Evolutionary conservation across 2,113 vertebrate genomes (phyloP).

Genomic region (Odocoileus hemionus): DNA sequence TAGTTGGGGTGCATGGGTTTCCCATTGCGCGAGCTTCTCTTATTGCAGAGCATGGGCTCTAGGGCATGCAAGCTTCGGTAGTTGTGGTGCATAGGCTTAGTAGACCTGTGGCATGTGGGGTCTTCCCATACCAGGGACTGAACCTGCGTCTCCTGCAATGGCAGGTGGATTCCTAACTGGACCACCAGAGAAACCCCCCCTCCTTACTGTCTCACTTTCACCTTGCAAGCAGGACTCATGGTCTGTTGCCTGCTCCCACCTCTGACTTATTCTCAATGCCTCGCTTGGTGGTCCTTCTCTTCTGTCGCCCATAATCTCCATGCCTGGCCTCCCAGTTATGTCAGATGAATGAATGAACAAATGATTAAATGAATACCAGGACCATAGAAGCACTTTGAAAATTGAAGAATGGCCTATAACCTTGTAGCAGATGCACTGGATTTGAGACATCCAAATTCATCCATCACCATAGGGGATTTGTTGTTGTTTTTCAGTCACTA

Average conservation of each 20-base stretch:
- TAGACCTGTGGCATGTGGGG: neutral
- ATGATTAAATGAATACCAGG: neutral
- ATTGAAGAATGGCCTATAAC: neutral
- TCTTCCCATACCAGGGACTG: neutral
- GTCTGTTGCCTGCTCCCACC: neutral
- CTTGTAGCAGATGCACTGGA: neutral
- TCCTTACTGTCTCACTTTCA: neutral
- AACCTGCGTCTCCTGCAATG: neutral
- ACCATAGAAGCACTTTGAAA: neutral
- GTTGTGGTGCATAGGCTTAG: neutral
- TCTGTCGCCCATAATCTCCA: neutral
- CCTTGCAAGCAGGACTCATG: neutral
- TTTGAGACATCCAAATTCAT: neutral
- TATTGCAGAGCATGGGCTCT: neutral
- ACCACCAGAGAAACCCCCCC: neutral
- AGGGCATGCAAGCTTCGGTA: neutral
- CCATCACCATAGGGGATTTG: neutral
- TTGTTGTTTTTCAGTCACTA: neutral
- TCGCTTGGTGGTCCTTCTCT: neutral
- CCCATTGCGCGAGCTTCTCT: neutral
- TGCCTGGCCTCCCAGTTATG: neutral
- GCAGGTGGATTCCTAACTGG: neutral
- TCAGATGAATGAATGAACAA: neutral
- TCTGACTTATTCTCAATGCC: neutral
- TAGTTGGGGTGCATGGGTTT: neutral